A percentile compares a stretch with the other conserved stretches of the same genome.
phyloP scores from a whole-genome alignment of 1,140 invertebrate species.

The Ceratoteleas bidentatus region DNA sequence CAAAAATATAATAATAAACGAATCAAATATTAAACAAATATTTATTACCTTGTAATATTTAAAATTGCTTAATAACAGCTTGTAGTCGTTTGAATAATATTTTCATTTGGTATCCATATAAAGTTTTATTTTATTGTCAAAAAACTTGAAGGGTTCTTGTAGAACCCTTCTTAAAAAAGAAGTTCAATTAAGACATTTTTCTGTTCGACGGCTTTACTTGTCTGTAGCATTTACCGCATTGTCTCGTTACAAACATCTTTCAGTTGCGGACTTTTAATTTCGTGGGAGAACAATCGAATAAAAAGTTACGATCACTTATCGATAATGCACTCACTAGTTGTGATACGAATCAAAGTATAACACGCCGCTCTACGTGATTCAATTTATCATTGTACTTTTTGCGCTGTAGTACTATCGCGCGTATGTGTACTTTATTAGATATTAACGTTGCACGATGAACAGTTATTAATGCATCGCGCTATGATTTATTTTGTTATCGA shows the following conservation, averaged over 20 bases:
- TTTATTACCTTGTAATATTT: too few relatives aligned
- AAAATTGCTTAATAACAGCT: too few relatives aligned
- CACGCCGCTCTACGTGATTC: background rate
- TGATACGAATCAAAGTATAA: background rate
- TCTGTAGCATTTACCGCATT: background rate
- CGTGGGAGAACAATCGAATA: background rate
- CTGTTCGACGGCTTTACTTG: background rate
- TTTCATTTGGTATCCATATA: too few relatives aligned
- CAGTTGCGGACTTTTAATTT: background rate
- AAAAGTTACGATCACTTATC: conserved; percentile 1
- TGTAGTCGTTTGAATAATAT: too few relatives aligned
- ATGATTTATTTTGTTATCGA: background rate
- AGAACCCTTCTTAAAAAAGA: too few relatives aligned
- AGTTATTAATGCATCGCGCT: background rate
- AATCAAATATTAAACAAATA: too few relatives aligned
- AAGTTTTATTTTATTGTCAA: too few relatives aligned
- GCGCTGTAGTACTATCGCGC: background rate
- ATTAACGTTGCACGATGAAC: background rate
- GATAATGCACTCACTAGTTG: background rate
- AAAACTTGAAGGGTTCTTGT: too few relatives aligned
- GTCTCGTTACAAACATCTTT: background rate
- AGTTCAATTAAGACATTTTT: background rate
- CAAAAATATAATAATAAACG: too few relatives aligned
- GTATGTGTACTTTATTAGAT: background rate
- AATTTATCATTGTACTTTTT: background rate